A percentile compares a stretch with the other conserved stretches of the same genome.
Conservation (phyloP, 1,140 invertebrate genomes). For the Drosophila prosaltans region DNA sequence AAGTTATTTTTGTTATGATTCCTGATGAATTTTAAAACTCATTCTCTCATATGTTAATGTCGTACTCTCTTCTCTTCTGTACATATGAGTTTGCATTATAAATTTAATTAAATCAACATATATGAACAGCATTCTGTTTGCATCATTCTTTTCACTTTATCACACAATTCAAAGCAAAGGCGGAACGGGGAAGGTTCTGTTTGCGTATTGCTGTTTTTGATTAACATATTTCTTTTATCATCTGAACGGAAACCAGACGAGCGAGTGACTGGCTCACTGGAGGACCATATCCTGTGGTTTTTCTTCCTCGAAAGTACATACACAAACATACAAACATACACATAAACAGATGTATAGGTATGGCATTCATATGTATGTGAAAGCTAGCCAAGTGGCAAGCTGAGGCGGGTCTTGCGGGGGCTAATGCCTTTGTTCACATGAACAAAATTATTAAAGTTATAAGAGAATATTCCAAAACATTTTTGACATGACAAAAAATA, state of each 20-base stretch:
- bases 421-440: conserved; percentile 14
- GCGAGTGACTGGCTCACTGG: background rate
- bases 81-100: background rate
- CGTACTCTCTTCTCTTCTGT: background rate
- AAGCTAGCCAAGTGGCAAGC: conserved; percentile 6
- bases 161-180: conserved; percentile 11
- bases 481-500: conserved; percentile 18
- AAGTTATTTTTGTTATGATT: conserved; percentile 18
- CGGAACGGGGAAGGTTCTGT: conserved; percentile 12
- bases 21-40: conserved; percentile 8
- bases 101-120: conserved; percentile 25
- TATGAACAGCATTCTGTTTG: conserved; percentile 9
- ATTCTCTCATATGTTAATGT: conserved; percentile 17
- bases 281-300: conserved; percentile 7
- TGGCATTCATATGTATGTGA: background rate
- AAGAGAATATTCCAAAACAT: conserved; percentile 2
- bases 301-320: background rate
- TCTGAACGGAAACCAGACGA: conserved; percentile 5
- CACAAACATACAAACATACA: background rate
- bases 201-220: conserved; percentile 16
- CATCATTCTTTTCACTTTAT: conserved; percentile 8
- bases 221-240: conserved; percentile 25
- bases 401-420: background rate
- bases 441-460: conserved; percentile 20
- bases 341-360: background rate